Evolutionary conservation across 92 coral and sea anemone genomes (phyloP), one percentile per base, ranked within the genome.

Genomic region (Zoanthus sociatus): DNA sequence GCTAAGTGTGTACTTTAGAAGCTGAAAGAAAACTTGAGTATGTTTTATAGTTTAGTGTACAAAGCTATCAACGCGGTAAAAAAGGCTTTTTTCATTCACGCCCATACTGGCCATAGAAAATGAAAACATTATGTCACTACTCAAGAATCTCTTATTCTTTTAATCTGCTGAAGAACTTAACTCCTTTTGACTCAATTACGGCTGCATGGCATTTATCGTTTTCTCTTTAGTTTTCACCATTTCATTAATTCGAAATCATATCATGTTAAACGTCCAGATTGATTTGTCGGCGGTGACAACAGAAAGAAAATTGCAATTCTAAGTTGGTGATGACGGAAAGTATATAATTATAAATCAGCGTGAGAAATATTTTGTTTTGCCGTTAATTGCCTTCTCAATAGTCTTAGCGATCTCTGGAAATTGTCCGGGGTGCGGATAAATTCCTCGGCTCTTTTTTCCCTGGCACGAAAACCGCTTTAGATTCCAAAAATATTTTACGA

Each of bases 251-350:
- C 30, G 21, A 77, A 77, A 17, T 77, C 68, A 53, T 77, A 66
- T 77, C 82, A 26, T 77, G 53, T 77, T 51, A 54, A 77, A 17
- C 30, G 58, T 53, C 82, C 67, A 44, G 66, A 55, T 54, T 77
- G 54, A 77, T 31, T 56, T 74, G 32, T 76, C 81, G 20, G 66
- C 81, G 20, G 66, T 76, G 81, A 76, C 81, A 51, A 44, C 44
- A 30, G 2, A 53, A 15, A 45, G 47, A 21, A 54, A 77, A 77
- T 26, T 54, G 20, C 26, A 30, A 20, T 77, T 54, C 37, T 54
- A 11, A 77, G 44, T 54, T 51, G 47, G 45, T 73, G 54, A 7
- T 77, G 67, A 77, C 82, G 67, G 32, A 48, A 21, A 20, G 33
- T 48, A 45, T 9, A 31, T 26, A 26, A 26, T 26, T 26, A 26